These are phyloP conservation scores for Botia kubotai DNA, from an alignment of 2,797 vertebrate species.

Conservation along the genomic window DNA sequence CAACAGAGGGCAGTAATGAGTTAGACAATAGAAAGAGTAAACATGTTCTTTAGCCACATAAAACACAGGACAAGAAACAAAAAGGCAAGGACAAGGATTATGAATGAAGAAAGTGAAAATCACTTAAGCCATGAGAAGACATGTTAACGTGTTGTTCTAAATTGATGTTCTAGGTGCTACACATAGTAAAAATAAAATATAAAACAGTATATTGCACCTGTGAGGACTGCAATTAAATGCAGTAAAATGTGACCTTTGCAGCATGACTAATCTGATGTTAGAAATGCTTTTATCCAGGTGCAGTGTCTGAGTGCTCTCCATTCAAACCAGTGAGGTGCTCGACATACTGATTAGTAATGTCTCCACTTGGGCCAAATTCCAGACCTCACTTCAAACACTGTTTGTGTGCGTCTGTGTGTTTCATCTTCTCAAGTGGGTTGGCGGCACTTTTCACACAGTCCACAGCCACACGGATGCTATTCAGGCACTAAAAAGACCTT, in stretches of 20 bases:
- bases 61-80: neutral
- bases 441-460: slow-evolving; percentile 39
- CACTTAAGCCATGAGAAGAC: slow-evolving; percentile 19
- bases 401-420: slow-evolving; percentile 47
- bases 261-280: slow-evolving; percentile 21
- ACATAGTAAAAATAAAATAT: neutral
- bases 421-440: slow-evolving; percentile 46
- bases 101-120: slow-evolving; percentile 13
- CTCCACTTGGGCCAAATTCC: slow-evolving; percentile 53
- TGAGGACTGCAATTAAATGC: neutral
- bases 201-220: neutral
- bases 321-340: slow-evolving; percentile 9
- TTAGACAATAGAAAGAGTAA: slow-evolving; percentile 1
- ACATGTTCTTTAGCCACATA: neutral
- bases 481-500: slow-evolving; percentile 29
- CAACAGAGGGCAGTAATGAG: slow-evolving; percentile 50
- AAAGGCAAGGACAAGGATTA: neutral
- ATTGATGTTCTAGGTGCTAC: neutral
- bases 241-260: slow-evolving; percentile 22
- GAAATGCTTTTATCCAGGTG: slow-evolving; percentile 39
- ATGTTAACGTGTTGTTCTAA: neutral
- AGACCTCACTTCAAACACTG: slow-evolving; percentile 53
- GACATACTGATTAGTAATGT: slow-evolving; percentile 59
- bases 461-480: slow-evolving; percentile 47
- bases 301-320: slow-evolving; percentile 26